Evolutionary conservation across 2,797 vertebrate species (phyloP).

Genomic region (Pangasius djambal): DNA sequence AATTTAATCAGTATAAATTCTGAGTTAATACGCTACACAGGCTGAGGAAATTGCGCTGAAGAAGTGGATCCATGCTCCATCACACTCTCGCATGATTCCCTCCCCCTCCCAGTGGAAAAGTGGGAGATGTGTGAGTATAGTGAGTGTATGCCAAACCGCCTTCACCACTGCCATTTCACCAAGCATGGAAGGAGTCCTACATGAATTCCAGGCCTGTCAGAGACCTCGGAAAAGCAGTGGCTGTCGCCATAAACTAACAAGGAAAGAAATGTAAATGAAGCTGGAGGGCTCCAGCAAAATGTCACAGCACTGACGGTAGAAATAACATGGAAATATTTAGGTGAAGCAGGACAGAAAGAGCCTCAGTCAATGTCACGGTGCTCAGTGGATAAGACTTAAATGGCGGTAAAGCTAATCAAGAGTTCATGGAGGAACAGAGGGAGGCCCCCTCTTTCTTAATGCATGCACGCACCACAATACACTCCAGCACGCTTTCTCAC

Average conservation of each 20-base stretch:
- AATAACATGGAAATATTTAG: conserved; percentile 27
- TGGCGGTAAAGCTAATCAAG: conserved; percentile 4
- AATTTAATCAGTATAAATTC: conserved; percentile 41
- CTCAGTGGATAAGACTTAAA: conserved; percentile 8
- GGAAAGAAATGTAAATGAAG: conserved; percentile 28
- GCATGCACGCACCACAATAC: conserved; percentile 77
- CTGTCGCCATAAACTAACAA: conserved; percentile 13
- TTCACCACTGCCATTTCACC: conserved; percentile 34
- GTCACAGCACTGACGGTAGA: conserved; percentile 7
- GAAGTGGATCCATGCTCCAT: conserved; percentile 25
- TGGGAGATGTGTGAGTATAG: conserved; percentile 32
- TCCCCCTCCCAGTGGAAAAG: neutral
- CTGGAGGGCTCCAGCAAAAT: conserved; percentile 18
- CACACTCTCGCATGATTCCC: conserved; percentile 4
- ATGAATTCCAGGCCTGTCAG: conserved; percentile 18
- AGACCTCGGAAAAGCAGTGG: conserved; percentile 21
- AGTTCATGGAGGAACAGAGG: conserved; percentile 41
- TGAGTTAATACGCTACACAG: conserved; percentile 25
- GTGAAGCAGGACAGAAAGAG: neutral
- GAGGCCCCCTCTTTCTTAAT: conserved; percentile 75
- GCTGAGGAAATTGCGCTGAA: conserved; percentile 21
- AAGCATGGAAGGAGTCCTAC: conserved; percentile 21
- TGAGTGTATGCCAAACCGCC: conserved; percentile 12
- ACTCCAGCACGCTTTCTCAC: conserved; percentile 72
- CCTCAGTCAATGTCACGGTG: neutral